phyloP scores from a whole-genome alignment of 2,113 vertebrate species.

The Poecile atricapillus region DNA sequence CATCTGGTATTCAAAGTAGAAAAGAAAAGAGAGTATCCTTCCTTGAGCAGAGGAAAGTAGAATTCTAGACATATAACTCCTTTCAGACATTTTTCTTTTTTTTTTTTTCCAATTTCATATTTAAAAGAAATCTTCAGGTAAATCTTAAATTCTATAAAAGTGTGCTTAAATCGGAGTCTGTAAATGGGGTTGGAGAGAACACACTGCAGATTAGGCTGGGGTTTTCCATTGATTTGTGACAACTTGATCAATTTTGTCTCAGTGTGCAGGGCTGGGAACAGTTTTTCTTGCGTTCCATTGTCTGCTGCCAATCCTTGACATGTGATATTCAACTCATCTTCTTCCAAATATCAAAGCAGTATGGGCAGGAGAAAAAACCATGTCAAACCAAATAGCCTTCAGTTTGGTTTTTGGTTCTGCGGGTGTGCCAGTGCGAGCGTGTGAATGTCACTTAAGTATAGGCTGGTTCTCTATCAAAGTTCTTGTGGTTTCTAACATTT shows the following conservation, averaged over 20 bases:
- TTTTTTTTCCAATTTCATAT: constrained; percentile 2
- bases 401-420: background rate
- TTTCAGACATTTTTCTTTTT: background rate
- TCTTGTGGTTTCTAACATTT: constrained; percentile 12
- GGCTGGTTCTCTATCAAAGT: background rate
- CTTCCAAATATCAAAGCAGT: background rate
- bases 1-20: constrained; percentile 34
- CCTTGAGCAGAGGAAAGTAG: background rate
- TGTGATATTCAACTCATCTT: background rate
- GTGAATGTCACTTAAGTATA: background rate
- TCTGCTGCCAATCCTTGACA: background rate
- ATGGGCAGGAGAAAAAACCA: background rate
- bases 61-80: background rate
- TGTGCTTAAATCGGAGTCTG: background rate
- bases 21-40: background rate
- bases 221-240: background rate
- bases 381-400: background rate
- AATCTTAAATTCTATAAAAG: constrained; percentile 33
- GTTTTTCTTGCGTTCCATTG: constrained; percentile 26
- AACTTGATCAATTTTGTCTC: constrained; percentile 17
- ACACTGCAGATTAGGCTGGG: background rate
- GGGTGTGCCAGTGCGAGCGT: rapidly evolving
- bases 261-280: background rate
- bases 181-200: background rate
- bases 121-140: constrained; percentile 36